Evolutionary conservation across 2,888 invertebrate species (phyloP).

Genomic region (Spisula solida): DNA sequence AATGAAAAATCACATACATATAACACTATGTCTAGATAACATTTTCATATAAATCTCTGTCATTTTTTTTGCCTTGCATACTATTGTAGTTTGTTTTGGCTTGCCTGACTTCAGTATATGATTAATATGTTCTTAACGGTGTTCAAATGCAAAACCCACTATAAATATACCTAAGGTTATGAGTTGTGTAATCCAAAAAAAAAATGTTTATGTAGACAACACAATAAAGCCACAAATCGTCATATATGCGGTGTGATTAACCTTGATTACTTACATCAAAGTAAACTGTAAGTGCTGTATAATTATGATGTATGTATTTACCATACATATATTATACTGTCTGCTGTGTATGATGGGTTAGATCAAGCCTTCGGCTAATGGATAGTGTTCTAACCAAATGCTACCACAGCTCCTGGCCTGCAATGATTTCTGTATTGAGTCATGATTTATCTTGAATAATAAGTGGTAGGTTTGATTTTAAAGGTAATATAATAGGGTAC

Average conservation of each 20-base stretch:
- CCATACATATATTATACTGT: neutral
- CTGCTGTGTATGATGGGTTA: neutral
- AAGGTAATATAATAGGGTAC: too few species aligned
- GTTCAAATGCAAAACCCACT: neutral
- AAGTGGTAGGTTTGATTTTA: neutral
- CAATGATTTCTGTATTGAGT: neutral
- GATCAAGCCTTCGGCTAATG: neutral
- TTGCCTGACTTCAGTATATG: neutral
- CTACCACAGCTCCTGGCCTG: neutral
- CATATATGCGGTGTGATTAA: neutral
- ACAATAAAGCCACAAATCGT: neutral
- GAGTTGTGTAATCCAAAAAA: neutral
- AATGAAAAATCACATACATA: neutral
- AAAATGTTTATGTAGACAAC: neutral
- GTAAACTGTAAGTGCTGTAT: neutral
- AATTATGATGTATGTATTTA: neutral
- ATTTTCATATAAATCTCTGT: conserved; percentile 18
- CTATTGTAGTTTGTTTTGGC: neutral
- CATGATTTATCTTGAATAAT: neutral
- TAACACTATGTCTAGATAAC: neutral
- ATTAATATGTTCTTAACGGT: conserved; percentile 12
- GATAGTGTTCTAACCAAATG: neutral
- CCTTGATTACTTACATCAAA: neutral
- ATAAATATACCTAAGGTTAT: neutral
- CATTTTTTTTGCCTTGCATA: conserved; percentile 3